Evolutionary conservation across 2,888 invertebrate species (phyloP).

Genomic region (Trilocha varians): DNA sequence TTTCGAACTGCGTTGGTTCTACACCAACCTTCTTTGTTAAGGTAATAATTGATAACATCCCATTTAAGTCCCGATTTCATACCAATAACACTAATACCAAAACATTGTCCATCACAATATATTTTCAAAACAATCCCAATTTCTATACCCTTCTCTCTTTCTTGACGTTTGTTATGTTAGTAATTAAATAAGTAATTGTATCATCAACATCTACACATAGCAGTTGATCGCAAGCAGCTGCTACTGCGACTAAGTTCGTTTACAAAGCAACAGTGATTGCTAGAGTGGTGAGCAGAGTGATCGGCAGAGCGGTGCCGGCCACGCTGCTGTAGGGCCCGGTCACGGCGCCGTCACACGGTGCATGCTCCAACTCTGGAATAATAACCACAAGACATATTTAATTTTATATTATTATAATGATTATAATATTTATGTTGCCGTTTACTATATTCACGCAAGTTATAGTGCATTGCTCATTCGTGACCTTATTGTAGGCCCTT

Average conservation of each 20-base stretch:
- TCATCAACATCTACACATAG: constrained; percentile 10
- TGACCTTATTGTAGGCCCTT: too few species aligned
- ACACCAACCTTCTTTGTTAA: too few species aligned
- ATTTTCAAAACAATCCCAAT: background rate
- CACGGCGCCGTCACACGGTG: constrained; percentile 65
- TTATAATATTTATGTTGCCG: too few species aligned
- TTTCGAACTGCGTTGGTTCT: too few species aligned
- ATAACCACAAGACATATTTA: too few species aligned
- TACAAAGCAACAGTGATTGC: constrained; percentile 62
- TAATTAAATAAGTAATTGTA: constrained; percentile 16
- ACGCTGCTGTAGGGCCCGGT: constrained; percentile 67
- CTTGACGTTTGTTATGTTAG: background rate
- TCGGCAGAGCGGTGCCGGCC: constrained; percentile 54
- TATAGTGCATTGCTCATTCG: too few species aligned
- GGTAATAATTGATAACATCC: background rate
- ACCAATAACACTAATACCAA: background rate
- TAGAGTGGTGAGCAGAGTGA: constrained; percentile 52
- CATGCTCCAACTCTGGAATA: constrained; percentile 61
- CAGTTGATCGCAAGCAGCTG: too few species aligned
- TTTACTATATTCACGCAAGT: too few species aligned
- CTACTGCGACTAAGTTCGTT: too few species aligned
- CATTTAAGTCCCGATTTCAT: background rate
- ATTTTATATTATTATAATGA: too few species aligned
- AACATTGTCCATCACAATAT: background rate
- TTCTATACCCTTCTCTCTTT: background rate